A percentile compares a stretch with the other conserved stretches of the same genome.
These are phyloP conservation scores for Cherax quadricarinatus DNA, from an alignment of 1,140 invertebrate species.

Conservation along the genomic window DNA sequence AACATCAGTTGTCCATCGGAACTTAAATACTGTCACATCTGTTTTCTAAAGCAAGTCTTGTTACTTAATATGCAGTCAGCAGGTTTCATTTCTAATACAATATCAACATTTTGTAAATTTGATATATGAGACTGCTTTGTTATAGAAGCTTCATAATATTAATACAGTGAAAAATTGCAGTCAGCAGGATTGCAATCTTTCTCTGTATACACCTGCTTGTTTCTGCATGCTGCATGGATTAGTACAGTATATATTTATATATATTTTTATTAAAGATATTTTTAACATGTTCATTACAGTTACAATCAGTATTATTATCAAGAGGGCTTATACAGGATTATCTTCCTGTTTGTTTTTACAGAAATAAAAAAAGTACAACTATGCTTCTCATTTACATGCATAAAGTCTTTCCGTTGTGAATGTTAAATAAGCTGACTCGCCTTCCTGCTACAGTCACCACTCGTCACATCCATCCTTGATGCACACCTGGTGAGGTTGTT, in stretches of 20 bases:
- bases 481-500: background rate
- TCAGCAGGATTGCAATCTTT: too few species aligned
- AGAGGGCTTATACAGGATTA: background rate
- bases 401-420: constrained; percentile 4
- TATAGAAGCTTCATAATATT: too few species aligned
- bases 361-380: constrained; percentile 37
- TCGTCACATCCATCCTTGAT: background rate
- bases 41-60: background rate
- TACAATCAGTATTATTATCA: constrained; percentile 36
- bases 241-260: background rate
- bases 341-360: background rate
- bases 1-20: background rate
- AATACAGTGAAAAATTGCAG: too few species aligned
- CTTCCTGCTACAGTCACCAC: background rate
- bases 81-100: background rate
- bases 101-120: too few species aligned
- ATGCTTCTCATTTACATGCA: constrained; percentile 37
- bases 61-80: background rate
- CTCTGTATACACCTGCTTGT: too few species aligned
- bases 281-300: background rate
- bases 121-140: background rate
- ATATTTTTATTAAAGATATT: background rate
- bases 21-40: background rate
- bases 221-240: too few species aligned
- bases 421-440: background rate